Evolutionary conservation across 2,797 vertebrate species (phyloP).

Genomic region (Poliocrania exsul): DNA sequence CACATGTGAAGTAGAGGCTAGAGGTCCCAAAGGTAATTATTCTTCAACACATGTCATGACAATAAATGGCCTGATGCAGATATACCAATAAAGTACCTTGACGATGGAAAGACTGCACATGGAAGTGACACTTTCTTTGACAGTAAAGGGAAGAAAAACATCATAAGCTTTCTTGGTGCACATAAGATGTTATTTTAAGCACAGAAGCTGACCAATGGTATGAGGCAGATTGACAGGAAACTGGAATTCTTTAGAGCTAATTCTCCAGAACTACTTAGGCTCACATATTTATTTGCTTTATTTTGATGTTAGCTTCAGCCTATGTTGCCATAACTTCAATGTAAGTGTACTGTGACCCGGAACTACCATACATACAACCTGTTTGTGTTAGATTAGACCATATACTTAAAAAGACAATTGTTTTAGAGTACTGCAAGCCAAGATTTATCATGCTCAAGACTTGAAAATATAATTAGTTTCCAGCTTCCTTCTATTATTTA

Average conservation of each 20-base stretch:
- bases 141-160: background rate
- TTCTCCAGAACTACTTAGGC: background rate
- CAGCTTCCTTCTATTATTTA: background rate
- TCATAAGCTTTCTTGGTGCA: background rate
- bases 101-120: background rate
- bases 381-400: background rate
- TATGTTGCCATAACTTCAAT: background rate
- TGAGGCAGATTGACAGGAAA: background rate
- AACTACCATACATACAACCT: background rate
- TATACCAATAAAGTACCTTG: background rate
- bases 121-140: background rate
- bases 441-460: background rate
- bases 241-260: background rate
- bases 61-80: background rate
- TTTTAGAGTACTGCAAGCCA: background rate
- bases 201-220: background rate
- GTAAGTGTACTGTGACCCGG: background rate
- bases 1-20: background rate
- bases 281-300: background rate
- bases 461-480: background rate
- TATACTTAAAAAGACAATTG: background rate
- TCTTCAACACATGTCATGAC: background rate
- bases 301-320: background rate
- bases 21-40: background rate
- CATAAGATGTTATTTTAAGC: background rate